These are phyloP conservation scores for Lycocorax pyrrhopterus DNA, from an alignment of 2,113 vertebrate species.

Conservation along the genomic window DNA sequence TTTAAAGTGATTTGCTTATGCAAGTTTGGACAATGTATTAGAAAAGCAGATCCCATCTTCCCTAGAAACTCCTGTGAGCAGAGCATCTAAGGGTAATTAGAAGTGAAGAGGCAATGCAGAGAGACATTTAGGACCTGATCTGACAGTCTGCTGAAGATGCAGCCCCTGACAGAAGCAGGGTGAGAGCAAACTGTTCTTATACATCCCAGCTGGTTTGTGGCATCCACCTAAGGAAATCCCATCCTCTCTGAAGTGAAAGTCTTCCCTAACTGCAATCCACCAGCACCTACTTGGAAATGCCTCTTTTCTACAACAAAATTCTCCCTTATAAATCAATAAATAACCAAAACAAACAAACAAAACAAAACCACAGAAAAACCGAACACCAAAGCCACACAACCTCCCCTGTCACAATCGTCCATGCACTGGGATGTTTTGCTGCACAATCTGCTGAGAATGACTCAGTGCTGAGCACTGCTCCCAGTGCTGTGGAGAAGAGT, in stretches of 20 bases:
- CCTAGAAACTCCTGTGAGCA: neutral
- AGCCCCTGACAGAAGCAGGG: neutral
- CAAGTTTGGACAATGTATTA: neutral
- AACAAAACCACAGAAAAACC: neutral
- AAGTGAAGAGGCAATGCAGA: neutral
- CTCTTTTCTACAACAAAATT: neutral
- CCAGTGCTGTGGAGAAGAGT: neutral
- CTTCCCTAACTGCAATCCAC: neutral
- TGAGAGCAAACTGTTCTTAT: neutral
- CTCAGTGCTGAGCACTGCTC: accelerated
- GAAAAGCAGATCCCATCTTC: neutral
- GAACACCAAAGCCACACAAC: neutral
- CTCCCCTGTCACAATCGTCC: neutral
- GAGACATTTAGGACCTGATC: neutral
- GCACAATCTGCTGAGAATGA: neutral
- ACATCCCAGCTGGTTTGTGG: neutral
- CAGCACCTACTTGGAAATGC: neutral
- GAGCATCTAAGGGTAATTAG: neutral
- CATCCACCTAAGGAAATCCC: neutral
- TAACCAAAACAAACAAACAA: neutral
- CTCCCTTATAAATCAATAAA: neutral
- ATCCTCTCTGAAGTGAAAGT: neutral
- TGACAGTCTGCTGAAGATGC: neutral
- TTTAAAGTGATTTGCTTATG: neutral
- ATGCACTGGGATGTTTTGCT: neutral